Base-by-base conservation (phyloP, 2,888 invertebrate species). In the Penaeus monodon region DNA sequence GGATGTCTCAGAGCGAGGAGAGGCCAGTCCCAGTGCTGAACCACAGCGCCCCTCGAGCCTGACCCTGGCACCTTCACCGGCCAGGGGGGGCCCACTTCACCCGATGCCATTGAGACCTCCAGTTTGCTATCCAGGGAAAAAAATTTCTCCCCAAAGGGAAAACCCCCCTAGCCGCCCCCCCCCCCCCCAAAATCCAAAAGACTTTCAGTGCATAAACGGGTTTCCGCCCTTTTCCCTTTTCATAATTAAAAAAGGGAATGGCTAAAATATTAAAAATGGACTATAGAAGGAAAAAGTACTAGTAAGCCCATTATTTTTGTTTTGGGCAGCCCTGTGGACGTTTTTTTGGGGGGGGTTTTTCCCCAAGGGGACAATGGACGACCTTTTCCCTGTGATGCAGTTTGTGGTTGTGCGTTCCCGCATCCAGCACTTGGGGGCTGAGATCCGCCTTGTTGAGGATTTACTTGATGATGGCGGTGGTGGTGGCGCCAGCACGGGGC, bases 301-400 rank as follows among this genome's bases (percentile, higher is more conserved):
- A 29, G 29, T 27, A 74, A 33, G 24, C 6, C 38, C 74, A 3
- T 77, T 20, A 7, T 65, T n/a, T 74, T 57, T 70, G 80, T 73
- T 68, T 84, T 91, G 91, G 0, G 94, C 92, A n/a, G 93, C 87
- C 94, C 94, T 81, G 93, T 94, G 92, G 91, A 38, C 82, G 84
- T 73, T 63, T 89, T n/a, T n/a, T n/a, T n/a, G n/a, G 49, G 91
- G 92, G 24, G 91, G 91, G n/a, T 91, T 92, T n/a, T 95, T 95
- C 92, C 92, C n/a, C n/a, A n/a, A 95, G 63, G 96, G 96, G 96
- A 95, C 95, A 90, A 96, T 96, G 96, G 96, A 97, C 92, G 96
- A 96, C 91, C 92, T 97, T 90, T 96, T 96, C 92, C 96, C 97
- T 0, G 95, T 96, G 70, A 96, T 97, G 92, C 95, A 96, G 92